Conservation (phyloP, 2,113 vertebrate genomes). For the Chauna torquata region DNA sequence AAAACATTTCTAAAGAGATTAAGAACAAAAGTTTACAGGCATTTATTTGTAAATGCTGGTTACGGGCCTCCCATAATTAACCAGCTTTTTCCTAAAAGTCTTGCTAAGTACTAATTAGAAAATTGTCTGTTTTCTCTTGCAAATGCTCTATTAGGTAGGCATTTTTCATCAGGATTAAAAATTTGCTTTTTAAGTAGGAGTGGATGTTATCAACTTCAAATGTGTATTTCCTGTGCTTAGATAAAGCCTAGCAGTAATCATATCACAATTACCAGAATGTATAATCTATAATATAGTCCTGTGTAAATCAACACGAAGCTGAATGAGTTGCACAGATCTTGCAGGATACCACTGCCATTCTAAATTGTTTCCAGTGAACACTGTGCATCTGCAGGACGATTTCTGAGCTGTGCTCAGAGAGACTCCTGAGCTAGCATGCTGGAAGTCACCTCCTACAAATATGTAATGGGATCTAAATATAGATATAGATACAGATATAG, state of each 20-base stretch:
- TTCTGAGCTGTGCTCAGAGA: background rate
- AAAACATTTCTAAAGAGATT: background rate
- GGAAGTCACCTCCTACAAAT: background rate
- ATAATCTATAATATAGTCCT: slow-evolving; percentile 39
- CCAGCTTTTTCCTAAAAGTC: background rate
- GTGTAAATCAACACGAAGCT: slow-evolving; percentile 38
- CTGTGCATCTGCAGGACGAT: slow-evolving; percentile 36
- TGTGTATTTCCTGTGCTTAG: slow-evolving; percentile 63
- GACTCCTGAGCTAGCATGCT: background rate
- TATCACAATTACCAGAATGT: slow-evolving; percentile 60
- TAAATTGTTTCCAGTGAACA: slow-evolving; percentile 66
- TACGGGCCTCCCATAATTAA: background rate
- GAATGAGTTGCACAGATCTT: slow-evolving; percentile 64
- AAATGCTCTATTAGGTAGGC: rapidly evolving
- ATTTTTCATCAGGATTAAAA: background rate
- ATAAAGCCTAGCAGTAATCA: slow-evolving; percentile 53
- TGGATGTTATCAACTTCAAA: slow-evolving; percentile 50
- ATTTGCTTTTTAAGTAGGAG: background rate
- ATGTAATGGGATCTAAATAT: background rate
- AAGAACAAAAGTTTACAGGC: background rate
- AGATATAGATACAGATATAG: background rate
- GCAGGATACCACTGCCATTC: slow-evolving; percentile 70
- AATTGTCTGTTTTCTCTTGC: background rate
- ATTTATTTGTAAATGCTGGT: background rate
- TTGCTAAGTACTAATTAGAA: background rate